Base-by-base conservation (phyloP, 2,888 invertebrate genomes). In the Plebejus argus region DNA sequence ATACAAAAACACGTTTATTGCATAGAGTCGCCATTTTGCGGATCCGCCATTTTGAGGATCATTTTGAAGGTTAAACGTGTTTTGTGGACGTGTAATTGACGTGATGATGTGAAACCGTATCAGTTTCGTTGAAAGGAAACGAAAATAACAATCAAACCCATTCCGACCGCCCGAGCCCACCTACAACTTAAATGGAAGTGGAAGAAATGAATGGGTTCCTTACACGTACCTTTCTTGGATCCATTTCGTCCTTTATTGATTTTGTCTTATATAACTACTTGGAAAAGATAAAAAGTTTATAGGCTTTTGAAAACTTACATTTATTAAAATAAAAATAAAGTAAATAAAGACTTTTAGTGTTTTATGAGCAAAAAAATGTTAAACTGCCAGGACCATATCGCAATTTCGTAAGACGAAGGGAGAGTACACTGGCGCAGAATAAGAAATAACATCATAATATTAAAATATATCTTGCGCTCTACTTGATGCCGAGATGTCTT, bases 121-220 rank as follows among this genome's bases (percentile, higher is more conserved):
- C 66, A 66, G 28, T 66, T 28, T 66, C 15, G 28, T 28, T 66
- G 28, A 66, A 66, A 66, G 66, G 66, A 66, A 66, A 66, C 66
- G 66, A 66, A 66, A 66, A 66, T 66, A 66, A 66, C 66, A 66
- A 66, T 66, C 66, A 66, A 33, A 66, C 1, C 66, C 28, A 66
- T 66, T 66, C 20, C 61, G 23, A 12, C 28, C 66, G 5, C 5
- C 66, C 28, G 58, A 15, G 28, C 61, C 61, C 23, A 61, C 66
- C 66, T 66, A 23, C 10, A 33, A 66, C 66, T 28, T 66, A 66
- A 28, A 33, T 66, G 28, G 66, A 18, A 33, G 28, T 28, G 66
- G 33, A 66, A 33, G 28, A 66, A 28, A 66, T 66, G 28, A 15
- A 66, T 33, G 28, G 33, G 66, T 66, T 66, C 15, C 66, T 28